Percentiles rank a stretch among this genome's conserved stretches.
phyloP scores from a whole-genome alignment of 1,140 invertebrate species.

The Polypedilum pembai region DNA sequence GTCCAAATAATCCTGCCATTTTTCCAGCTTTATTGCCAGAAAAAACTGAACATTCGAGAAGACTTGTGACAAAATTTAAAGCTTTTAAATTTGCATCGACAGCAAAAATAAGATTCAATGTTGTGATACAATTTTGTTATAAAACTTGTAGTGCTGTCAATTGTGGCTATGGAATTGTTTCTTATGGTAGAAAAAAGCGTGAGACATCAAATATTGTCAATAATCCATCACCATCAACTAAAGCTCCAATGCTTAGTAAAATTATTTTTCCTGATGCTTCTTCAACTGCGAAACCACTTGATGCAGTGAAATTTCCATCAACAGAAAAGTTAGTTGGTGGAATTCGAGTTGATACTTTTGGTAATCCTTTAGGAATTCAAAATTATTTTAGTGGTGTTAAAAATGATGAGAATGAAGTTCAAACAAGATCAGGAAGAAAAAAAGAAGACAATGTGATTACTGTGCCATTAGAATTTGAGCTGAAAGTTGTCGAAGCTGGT shows the following conservation, averaged over 20 bases:
- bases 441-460: slow-evolving; percentile 34
- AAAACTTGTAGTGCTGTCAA: slow-evolving; percentile 40
- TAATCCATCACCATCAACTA: slow-evolving; percentile 1
- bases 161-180: slow-evolving; percentile 34
- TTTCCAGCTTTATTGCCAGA: slow-evolving; percentile 43
- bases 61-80: slow-evolving; percentile 43
- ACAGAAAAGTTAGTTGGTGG: slow-evolving; percentile 16
- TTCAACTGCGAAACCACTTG: background rate
- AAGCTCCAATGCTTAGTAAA: slow-evolving; percentile 32
- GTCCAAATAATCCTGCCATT: slow-evolving; percentile 50
- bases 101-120: slow-evolving; percentile 45
- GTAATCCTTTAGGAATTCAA: slow-evolving; percentile 30
- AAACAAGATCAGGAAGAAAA: slow-evolving; percentile 32
- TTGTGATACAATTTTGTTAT: slow-evolving; percentile 46
- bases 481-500: slow-evolving; percentile 44
- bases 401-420: slow-evolving; percentile 30
- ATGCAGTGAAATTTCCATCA: background rate
- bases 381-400: slow-evolving; percentile 7
- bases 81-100: slow-evolving; percentile 48
- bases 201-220: background rate
- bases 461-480: slow-evolving; percentile 45
- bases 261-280: slow-evolving; percentile 37
- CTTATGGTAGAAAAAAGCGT: slow-evolving; percentile 10
- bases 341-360: background rate
- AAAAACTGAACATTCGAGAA: slow-evolving; percentile 36